Percentiles rank a stretch among this genome's conserved stretches.
Conservation (phyloP, 2,797 vertebrate genomes). For the Mormyrus hasselquistii region DNA sequence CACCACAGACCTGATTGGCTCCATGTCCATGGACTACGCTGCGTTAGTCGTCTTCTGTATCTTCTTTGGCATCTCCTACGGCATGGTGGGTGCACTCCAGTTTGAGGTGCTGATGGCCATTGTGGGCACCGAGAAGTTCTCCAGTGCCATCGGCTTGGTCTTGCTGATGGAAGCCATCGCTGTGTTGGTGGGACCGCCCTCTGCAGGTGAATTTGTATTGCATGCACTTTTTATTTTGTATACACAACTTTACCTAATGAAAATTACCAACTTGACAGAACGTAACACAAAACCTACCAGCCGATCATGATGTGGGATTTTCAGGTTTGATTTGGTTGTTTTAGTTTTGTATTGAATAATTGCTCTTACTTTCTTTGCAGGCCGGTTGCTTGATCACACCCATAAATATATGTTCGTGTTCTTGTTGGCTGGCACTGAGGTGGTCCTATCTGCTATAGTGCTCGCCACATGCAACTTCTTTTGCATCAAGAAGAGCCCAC, state of each 20-base stretch:
- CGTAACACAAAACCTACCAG: background rate
- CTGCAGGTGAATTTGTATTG: slow-evolving; percentile 67
- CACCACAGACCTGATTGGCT: slow-evolving; percentile 77
- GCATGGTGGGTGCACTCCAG: slow-evolving; percentile 95
- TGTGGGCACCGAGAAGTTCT: slow-evolving; percentile 85
- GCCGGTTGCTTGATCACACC: slow-evolving; percentile 67
- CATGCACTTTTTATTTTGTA: background rate
- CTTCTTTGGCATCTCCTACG: slow-evolving; percentile 94
- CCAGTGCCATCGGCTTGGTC: slow-evolving; percentile 91
- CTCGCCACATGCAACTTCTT: slow-evolving; percentile 64
- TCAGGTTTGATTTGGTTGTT: background rate
- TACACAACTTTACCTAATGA: background rate
- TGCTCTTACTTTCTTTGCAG: slow-evolving; percentile 31
- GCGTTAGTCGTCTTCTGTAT: slow-evolving; percentile 81
- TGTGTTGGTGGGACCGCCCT: slow-evolving; percentile 85
- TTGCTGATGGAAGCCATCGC: slow-evolving; percentile 86
- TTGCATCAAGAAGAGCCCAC: slow-evolving; percentile 56
- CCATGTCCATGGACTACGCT: slow-evolving; percentile 63
- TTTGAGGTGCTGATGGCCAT: slow-evolving; percentile 96
- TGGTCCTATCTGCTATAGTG: slow-evolving; percentile 62
- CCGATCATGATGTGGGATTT: background rate
- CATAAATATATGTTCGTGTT: slow-evolving; percentile 71
- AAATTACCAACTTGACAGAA: background rate
- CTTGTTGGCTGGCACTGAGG: slow-evolving; percentile 67
- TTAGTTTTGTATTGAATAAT: background rate